Conservation (phyloP, 1,140 invertebrate species). For the Bombus fervidus region DNA sequence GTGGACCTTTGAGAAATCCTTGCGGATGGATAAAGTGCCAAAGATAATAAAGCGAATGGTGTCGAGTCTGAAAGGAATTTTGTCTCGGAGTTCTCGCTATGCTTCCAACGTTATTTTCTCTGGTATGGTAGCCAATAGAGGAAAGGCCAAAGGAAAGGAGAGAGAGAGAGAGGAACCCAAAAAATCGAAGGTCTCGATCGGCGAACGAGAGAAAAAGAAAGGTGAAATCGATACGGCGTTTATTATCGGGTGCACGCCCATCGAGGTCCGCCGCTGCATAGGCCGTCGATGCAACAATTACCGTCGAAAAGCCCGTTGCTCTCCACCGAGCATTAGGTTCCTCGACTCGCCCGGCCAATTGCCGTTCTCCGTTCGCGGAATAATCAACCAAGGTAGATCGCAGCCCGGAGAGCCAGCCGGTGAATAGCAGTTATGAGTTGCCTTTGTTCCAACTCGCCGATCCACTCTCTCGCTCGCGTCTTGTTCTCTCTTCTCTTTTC, state of each 20-base stretch:
- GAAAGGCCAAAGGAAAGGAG: fast-evolving
- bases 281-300: conserved; percentile 38
- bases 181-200: background rate
- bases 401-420: conserved; percentile 29
- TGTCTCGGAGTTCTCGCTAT: background rate
- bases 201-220: conserved; percentile 43
- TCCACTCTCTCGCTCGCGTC: conserved; percentile 51
- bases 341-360: conserved; percentile 28
- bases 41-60: too few species aligned
- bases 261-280: background rate
- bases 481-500: too few species aligned
- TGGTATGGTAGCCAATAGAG: background rate
- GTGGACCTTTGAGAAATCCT: background rate
- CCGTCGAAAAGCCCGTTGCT: conserved; percentile 31
- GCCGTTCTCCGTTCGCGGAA: conserved; percentile 50
- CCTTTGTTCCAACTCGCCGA: conserved; percentile 72
- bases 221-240: conserved; percentile 35
- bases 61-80: background rate
- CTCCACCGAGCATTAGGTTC: conserved; percentile 32
- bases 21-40: too few species aligned
- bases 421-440: conserved; percentile 68
- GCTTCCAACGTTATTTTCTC: background rate
- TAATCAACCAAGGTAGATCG: conserved; percentile 50
- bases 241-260: conserved; percentile 47
- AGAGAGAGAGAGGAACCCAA: background rate